Evolutionary conservation across 2,797 vertebrate genomes (phyloP).

Genomic region (Ceyx erithaca): DNA sequence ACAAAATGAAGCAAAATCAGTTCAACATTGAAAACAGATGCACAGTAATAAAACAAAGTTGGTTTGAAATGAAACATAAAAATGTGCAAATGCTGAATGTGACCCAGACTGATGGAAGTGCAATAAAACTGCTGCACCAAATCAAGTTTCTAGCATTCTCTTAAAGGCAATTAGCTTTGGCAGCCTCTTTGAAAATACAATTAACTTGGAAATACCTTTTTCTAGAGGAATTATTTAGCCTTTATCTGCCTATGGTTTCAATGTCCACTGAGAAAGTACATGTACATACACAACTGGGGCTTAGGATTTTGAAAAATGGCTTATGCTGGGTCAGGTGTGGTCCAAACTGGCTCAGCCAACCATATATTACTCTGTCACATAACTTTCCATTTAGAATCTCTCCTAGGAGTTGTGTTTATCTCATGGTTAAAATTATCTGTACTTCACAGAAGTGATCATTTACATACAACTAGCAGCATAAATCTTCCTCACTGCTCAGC

Average conservation of each 20-base stretch:
- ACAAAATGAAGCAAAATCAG: slow-evolving; percentile 87
- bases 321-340: not conserved
- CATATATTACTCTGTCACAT: not conserved
- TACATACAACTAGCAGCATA: not conserved
- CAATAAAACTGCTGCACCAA: slow-evolving; percentile 7
- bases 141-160: not conserved
- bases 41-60: slow-evolving; percentile 59
- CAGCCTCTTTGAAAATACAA: not conserved
- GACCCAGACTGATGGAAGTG: slow-evolving; percentile 23
- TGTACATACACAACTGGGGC: not conserved
- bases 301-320: not conserved
- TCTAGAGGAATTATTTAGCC: not conserved
- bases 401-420: not conserved
- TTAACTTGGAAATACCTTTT: not conserved
- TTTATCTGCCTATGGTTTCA: not conserved
- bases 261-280: not conserved
- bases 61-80: slow-evolving; percentile 34
- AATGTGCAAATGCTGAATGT: slow-evolving; percentile 11
- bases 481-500: not conserved
- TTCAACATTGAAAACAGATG: slow-evolving; percentile 79
- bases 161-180: not conserved
- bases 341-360: not conserved
- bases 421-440: not conserved
- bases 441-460: not conserved
- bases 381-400: not conserved